Evolutionary conservation across 1,140 invertebrate genomes (phyloP), one percentile per base, ranked within the genome.

Genomic region (Venturia canescens): DNA sequence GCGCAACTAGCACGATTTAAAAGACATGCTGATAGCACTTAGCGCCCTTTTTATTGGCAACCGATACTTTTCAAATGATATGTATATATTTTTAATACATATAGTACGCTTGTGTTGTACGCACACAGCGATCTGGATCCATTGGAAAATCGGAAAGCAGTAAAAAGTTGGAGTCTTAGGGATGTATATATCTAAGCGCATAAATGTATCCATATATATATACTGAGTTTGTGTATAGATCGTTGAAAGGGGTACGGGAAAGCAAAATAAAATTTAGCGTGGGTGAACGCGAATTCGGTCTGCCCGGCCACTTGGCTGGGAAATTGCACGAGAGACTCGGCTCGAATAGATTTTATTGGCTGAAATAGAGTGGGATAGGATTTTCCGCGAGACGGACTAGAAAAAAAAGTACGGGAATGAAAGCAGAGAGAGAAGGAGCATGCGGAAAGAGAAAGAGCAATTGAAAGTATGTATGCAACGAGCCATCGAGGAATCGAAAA

Each of bases 211-310:
- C 7, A 66, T 27, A 27, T 29, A 66, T 27, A 27, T 15, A 15
- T 66, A 23, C 27, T 63, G 3, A 13, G 7, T 3, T 6, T 63
- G 23, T 31, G 31, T 69, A 69, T 69, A 69, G 26, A 69, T 15
- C 27, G 74, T 27, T 1, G 53, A 69, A 31, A 26, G 29, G 18
- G 38, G 57, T 23, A 69, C 27, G 72, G 79, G 57, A 50, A 29
- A 76, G 57, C 60, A 79, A 81, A 83, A 83, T 83, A 83, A 81
- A 83, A 83, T 83, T 83, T 81, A 81, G 77, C 60, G 60, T 69
- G 16, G 23, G 76, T 38, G 71, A 27, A 44, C 26, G 48, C 77
- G 63, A 29, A 60, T 77, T 57, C 29, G 29, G 23, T 57, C 44
- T 71, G 29, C 48, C 38, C 53, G 60, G 27, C 60, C 53, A 63